phyloP scores from a whole-genome alignment of 2,888 invertebrate genomes.

The Quadroppia sp. region DNA sequence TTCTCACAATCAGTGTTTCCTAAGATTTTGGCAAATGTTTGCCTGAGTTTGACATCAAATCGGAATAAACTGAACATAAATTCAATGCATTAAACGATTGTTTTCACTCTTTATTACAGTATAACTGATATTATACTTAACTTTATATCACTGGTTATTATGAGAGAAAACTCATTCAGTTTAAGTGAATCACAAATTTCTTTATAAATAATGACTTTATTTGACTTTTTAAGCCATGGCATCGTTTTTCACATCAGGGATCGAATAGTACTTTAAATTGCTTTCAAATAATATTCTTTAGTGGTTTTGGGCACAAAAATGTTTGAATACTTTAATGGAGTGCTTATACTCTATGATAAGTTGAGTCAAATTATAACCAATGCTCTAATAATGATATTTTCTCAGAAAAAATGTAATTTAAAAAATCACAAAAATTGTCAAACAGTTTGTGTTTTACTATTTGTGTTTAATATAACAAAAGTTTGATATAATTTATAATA shows the following conservation, averaged over 20 bases:
- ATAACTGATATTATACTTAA: neutral
- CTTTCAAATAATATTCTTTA: no score
- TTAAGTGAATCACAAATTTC: neutral
- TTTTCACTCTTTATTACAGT: neutral
- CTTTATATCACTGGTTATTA: no score
- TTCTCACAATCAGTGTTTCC: slow-evolving; percentile 22
- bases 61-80: neutral
- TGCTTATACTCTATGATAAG: no score
- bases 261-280: neutral
- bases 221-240: neutral
- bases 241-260: neutral
- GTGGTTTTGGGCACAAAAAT: no score
- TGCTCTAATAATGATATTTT: no score
- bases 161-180: neutral
- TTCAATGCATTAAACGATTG: neutral
- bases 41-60: neutral
- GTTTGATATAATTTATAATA: neutral
- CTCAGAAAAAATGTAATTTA: no score
- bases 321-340: no score
- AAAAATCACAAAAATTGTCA: no score
- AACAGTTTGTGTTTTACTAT: no score
- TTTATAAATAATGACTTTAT: neutral
- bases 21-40: slow-evolving; percentile 19
- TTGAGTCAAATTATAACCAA: no score
- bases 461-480: no score